Base-by-base conservation (phyloP, 2,113 vertebrate species). In the Hiodon tergisus region DNA sequence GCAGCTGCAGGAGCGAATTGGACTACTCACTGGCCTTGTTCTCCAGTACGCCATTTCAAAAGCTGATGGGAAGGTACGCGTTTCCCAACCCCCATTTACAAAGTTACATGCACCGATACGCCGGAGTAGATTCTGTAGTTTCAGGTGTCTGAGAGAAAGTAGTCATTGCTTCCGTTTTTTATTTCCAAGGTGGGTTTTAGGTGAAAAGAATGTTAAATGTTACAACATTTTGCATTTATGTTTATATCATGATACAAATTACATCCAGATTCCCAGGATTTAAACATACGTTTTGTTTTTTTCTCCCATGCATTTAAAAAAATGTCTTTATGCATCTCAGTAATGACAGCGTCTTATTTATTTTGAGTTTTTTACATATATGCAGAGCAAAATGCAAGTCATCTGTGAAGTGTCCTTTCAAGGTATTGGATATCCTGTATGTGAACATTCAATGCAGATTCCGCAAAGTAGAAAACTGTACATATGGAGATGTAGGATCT, bases 401-500 rank as follows among this genome's bases (percentile, higher is more conserved):
- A 89, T 87, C 89, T 90, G 87, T 88, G 86, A 31, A 84, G 88
- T 88, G 87, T 87, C 84, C 83, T 91, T 89, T 87, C 11, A 86
- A 88, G 87, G 86, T 87, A 81, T 81, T 79, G 80, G 84, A 82
- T 88, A 83, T 88, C 81, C 80, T 81, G 83, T 75, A 74, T 85
- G 84, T 89, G 57, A 86, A 80, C 81, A 82, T 82, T 81, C 58
- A 73, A 66, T 86, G 82, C 79, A 84, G 87, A 89, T 90, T 92
- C 89, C 90, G 89, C 89, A 84, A 90, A 88, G 86, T 91, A 85
- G 89, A 92, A 89, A 90, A 85, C 86, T 81, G 82, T 80, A 79
- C 81, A 79, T 75, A 81, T 80, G 83, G 76, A 78, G 85, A 84
- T 82, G 88, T 86, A 74, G 87, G 82, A 83, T 71, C 67, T 81